A percentile compares a stretch with the other conserved stretches of the same genome.
Conservation (phyloP, 1,140 invertebrate genomes). For the Coenobita brevimanus region DNA sequence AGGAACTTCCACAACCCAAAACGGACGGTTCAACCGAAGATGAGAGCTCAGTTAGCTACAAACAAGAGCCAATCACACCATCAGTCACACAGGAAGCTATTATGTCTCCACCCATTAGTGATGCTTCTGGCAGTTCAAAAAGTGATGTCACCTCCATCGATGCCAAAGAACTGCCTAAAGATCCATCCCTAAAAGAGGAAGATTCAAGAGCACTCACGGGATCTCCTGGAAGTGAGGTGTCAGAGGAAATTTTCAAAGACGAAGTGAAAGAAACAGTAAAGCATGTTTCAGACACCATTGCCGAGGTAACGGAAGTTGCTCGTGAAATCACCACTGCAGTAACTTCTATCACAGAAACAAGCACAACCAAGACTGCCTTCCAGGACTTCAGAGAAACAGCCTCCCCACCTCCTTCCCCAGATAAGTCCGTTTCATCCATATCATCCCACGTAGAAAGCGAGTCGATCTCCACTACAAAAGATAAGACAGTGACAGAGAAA, state of each 20-base stretch:
- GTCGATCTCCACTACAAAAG: slow-evolving; percentile 29
- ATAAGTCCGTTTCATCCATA: slow-evolving; percentile 33
- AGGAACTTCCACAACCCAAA: slow-evolving; percentile 5
- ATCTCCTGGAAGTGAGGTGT: slow-evolving; percentile 43
- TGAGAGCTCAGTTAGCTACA: slow-evolving; percentile 37
- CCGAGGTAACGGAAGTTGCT: slow-evolving; percentile 49
- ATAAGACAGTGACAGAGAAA: slow-evolving; percentile 11
- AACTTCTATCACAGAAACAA: slow-evolving; percentile 32
- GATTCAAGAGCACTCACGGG: slow-evolving; percentile 22
- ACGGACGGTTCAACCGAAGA: slow-evolving; percentile 39
- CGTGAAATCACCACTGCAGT: slow-evolving; percentile 56
- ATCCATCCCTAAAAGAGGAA: slow-evolving; percentile 31
- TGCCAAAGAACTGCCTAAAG: slow-evolving; percentile 46
- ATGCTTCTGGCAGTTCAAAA: slow-evolving; percentile 38
- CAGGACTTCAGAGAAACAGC: slow-evolving; percentile 52
- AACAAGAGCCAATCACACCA: slow-evolving; percentile 27
- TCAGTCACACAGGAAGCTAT: slow-evolving; percentile 49
- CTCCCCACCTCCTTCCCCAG: slow-evolving; percentile 57
- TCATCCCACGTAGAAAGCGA: slow-evolving; percentile 43
- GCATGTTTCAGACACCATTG: slow-evolving; percentile 23
- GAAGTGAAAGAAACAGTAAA: slow-evolving; percentile 15
- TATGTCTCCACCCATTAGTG: slow-evolving; percentile 47
- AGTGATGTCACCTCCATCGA: slow-evolving; percentile 50
- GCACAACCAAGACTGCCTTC: slow-evolving; percentile 52
- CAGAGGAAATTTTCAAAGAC: slow-evolving; percentile 55